Percentiles rank a stretch among this genome's conserved stretches.
Evolutionary conservation across 2,797 vertebrate genomes (phyloP).

Genomic region (Rachycentron canadum): DNA sequence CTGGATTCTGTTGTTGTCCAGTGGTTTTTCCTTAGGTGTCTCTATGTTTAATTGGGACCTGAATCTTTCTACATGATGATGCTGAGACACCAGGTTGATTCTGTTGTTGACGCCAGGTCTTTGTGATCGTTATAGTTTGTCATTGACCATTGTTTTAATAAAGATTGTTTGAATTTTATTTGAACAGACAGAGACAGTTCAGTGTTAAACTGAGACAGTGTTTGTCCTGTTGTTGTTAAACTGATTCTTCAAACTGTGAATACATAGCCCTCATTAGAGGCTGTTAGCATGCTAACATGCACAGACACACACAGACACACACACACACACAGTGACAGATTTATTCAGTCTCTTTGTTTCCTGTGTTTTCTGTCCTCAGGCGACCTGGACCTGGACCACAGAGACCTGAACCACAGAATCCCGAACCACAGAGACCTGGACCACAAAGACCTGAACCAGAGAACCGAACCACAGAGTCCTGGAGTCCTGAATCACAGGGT

Average conservation of each 20-base stretch:
- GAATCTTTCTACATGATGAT: no score
- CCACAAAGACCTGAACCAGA: no score
- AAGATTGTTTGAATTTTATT: not conserved
- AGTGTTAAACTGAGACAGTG: not conserved
- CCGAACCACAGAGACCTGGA: no score
- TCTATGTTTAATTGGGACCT: no score
- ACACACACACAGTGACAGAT: not conserved
- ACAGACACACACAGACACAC: conserved; percentile 9
- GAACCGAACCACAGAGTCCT: no score
- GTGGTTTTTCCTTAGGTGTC: no score
- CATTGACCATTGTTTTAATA: not conserved
- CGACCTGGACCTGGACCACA: not conserved
- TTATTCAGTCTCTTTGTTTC: conserved; percentile 28
- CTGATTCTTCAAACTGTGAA: conserved; percentile 26
- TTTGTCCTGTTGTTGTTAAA: conserved; percentile 13
- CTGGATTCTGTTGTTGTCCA: no score
- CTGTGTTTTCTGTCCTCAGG: conserved; percentile 34
- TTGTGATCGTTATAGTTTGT: no score
- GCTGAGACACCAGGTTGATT: no score
- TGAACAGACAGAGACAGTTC: not conserved
- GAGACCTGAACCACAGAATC: no score
- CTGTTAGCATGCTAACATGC: conserved; percentile 42
- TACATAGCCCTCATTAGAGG: conserved; percentile 46
- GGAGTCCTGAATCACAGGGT: no score
- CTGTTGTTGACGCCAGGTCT: no score